Base-by-base conservation (phyloP, 2,113 vertebrate species). In the Syngnathus scovelli region DNA sequence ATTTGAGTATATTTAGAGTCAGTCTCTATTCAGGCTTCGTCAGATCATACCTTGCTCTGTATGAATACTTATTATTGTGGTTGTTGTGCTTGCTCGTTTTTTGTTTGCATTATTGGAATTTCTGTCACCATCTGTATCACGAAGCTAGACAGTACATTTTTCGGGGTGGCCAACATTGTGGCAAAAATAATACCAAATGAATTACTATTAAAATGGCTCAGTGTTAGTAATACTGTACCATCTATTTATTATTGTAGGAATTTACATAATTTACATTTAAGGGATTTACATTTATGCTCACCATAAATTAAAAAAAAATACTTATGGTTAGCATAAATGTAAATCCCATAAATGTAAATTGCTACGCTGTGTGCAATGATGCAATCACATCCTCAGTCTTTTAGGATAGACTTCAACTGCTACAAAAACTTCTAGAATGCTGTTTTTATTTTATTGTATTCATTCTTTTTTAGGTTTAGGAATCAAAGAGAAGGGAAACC, bases 381-480 rank as follows among this genome's bases (percentile, higher is more conserved):
- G 27, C 27, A 33, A 33, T 33, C 27, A 33, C 27, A 33, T 33
- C 27, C 27, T 33, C 27, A 3, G 2, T 33, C 27, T 33, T 33
- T 33, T 33, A 33, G 27, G 27, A 33, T 33, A 33, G 27, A 33
- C 3, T 33, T 33, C 27, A 33, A 33, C 2, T 33, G 27, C 27
- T 33, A 3, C 13, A 15, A 16, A 36, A 36, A 12, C 7, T 56
- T 33, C 7, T 19, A 6, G 13, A 12, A 46, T 13, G 0, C 15
- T 46, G 13, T 41, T 41, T 41, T 41, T 41, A 7, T 41, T 41
- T 41, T 41, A 33, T 33, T 3, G 0, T 43, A 2, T 46, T 21
- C 2, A 6, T 23, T 80, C 39, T 77, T 61, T 81, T 80, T 70
- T 74, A 89, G 88, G 68, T 69, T 75, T 39, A 67, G 72, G 43